phyloP scores from a whole-genome alignment of 1,140 invertebrate genomes.

The Theocolax elegans region DNA sequence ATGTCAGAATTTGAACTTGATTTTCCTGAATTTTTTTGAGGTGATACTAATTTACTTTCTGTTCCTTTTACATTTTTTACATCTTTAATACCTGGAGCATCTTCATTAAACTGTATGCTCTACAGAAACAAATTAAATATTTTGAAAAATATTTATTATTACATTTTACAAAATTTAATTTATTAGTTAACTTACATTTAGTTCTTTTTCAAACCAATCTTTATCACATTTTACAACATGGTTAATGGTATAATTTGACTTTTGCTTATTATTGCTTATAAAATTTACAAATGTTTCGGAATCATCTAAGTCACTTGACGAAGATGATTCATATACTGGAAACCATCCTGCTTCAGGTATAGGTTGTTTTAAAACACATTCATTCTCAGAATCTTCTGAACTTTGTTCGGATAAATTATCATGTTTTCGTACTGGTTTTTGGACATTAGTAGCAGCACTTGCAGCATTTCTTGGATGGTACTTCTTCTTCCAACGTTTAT shows the following conservation, averaged over 20 bases:
- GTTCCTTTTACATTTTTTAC: constrained; percentile 1
- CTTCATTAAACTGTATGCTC: constrained; percentile 15
- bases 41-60: background rate
- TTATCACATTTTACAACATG: background rate
- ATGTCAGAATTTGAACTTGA: background rate
- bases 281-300: background rate
- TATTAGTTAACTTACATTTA: constrained; percentile 29
- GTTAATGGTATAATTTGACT: too few species aligned
- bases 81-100: too few species aligned
- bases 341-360: constrained; percentile 34
- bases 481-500: constrained; percentile 29
- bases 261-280: background rate
- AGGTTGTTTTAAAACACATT: constrained; percentile 25
- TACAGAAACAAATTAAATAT: constrained; percentile 4
- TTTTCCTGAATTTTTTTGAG: background rate
- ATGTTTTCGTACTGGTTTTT: constrained; percentile 17
- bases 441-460: background rate
- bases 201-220: constrained; percentile 32
- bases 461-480: constrained; percentile 9
- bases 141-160: background rate
- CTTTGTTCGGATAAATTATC: background rate
- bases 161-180: background rate
- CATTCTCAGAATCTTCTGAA: constrained; percentile 33
- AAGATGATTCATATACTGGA: constrained; percentile 26
- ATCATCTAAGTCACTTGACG: constrained; percentile 30